Percentiles rank a stretch among this genome's conserved stretches.
Conservation (phyloP, 2,888 invertebrate species). For the Sceliomorpha sp. region DNA sequence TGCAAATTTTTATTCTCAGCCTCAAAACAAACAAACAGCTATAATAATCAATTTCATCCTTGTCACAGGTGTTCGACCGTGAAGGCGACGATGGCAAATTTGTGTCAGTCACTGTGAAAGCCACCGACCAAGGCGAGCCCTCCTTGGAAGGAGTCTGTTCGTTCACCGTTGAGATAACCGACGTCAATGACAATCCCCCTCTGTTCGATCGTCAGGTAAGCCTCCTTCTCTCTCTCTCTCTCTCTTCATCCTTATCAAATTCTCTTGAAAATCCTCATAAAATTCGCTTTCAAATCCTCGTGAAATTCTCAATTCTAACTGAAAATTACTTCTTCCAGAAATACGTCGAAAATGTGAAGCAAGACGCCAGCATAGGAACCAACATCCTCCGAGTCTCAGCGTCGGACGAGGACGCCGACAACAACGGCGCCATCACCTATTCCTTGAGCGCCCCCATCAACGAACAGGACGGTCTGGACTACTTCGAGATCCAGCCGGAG, state of each 20-base stretch:
- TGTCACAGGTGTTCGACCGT: slow-evolving; percentile 90
- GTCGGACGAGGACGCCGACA: slow-evolving; percentile 97
- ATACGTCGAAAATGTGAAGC: slow-evolving; percentile 98
- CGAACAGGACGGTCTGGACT: slow-evolving; percentile 91
- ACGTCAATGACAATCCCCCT: slow-evolving; percentile 98
- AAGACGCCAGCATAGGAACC: slow-evolving; percentile 97
- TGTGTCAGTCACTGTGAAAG: slow-evolving; percentile 97
- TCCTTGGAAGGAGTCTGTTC: slow-evolving; percentile 98
- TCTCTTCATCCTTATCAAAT: background rate
- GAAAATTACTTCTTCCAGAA: slow-evolving; percentile 84
- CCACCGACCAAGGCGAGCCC: slow-evolving; percentile 99
- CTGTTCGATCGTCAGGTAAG: slow-evolving; percentile 96
- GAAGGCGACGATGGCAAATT: slow-evolving; percentile 98
- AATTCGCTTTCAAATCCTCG: too few species aligned
- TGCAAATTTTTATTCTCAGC: too few species aligned
- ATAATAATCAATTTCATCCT: background rate
- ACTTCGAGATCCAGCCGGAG: slow-evolving; percentile 97
- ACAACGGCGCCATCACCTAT: slow-evolving; percentile 97
- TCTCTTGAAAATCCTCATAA: too few species aligned
- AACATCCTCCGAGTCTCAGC: slow-evolving; percentile 97
- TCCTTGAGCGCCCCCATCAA: slow-evolving; percentile 94
- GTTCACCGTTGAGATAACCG: slow-evolving; percentile 98
- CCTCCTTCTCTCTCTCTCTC: slow-evolving; percentile 8
- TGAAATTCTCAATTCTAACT: too few species aligned
- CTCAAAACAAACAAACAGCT: too few species aligned